phyloP scores from a whole-genome alignment of 53 echinoderm and acorn worm species.

The Hippasteria phrygiana region DNA sequence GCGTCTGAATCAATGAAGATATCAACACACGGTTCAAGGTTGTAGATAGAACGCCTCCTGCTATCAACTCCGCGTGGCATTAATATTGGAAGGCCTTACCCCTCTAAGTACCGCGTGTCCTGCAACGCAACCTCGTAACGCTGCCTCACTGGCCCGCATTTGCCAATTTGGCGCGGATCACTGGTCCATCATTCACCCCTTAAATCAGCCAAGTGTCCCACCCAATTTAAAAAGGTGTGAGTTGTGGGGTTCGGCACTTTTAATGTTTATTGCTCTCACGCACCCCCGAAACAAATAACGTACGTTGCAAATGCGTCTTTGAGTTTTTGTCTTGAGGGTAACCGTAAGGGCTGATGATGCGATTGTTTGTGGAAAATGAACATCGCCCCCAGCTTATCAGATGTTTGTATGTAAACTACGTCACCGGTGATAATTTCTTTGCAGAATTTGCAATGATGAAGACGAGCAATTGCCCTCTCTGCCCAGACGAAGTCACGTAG shows the following conservation, averaged over 20 bases:
- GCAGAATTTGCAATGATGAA: neutral
- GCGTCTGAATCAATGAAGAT: constrained; percentile 45
- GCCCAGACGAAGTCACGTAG: too few species aligned
- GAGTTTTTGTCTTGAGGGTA: neutral
- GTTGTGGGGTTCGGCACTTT: neutral
- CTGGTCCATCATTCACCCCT: neutral
- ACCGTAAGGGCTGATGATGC: neutral
- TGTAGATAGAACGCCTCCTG: constrained; percentile 32
- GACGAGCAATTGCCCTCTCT: neutral
- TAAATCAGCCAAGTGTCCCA: neutral
- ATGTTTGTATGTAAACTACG: constrained; percentile 11
- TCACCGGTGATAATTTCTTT: neutral
- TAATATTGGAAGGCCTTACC: constrained; percentile 25
- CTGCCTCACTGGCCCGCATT: neutral
- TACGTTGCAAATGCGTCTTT: neutral
- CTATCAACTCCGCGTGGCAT: constrained; percentile 19
- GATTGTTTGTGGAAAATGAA: neutral
- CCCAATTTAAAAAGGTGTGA: constrained; percentile 20
- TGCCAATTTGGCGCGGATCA: neutral
- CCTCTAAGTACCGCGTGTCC: neutral
- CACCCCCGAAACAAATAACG: neutral
- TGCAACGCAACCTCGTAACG: neutral
- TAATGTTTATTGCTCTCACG: neutral
- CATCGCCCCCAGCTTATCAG: neutral
- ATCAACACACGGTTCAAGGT: constrained; percentile 53